Base-by-base conservation (phyloP, 2,797 vertebrate genomes). In the Poeciliopsis presidionis region DNA sequence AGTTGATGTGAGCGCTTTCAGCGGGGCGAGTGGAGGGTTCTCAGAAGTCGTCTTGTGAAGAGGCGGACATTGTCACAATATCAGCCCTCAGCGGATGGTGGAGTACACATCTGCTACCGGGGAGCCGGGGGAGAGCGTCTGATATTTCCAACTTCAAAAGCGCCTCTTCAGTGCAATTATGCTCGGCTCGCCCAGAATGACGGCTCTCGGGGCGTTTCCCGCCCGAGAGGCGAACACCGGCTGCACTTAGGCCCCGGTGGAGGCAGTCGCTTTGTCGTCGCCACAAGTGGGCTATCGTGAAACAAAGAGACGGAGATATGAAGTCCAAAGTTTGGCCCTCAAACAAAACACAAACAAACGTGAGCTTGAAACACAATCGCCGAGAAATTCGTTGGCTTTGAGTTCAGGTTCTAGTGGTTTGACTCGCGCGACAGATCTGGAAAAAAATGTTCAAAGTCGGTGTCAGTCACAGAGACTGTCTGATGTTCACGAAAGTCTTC, bases 121-220 rank as follows among this genome's bases (percentile, higher is more conserved):
- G 78, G 36, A 81, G 79, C 76, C 83, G 73, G 82, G 82, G 78
- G 83, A 78, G 79, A 70, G 74, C 18, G 61, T 84, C 72, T 86
- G 81, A 87, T 83, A 80, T 72, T 86, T 79, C 49, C 84, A 72
- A 84, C 87, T 87, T 92, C 84, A 89, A 88, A 88, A 90, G 85
- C 79, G 74, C 36, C 78, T 86, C 84, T 91, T 82, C 80, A 75
- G 67, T 65, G 73, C 74, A 77, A 84, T 89, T 72, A 73, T 79
- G 73, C 79, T 77, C 77, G 25, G 36, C 63, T 61, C 74, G 75
- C 61, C 75, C 73, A 13, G 16, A 82, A 86, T 87, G 78, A 78
- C 41, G 79, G 78, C 51, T 25, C 74, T 67, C 25, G 57, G 36
- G 76, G 45, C 51, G 3, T 77, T 77, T 84, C 82, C 49, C 65